Conservation (phyloP, 2,113 vertebrate genomes). For the Perca fluviatilis region DNA sequence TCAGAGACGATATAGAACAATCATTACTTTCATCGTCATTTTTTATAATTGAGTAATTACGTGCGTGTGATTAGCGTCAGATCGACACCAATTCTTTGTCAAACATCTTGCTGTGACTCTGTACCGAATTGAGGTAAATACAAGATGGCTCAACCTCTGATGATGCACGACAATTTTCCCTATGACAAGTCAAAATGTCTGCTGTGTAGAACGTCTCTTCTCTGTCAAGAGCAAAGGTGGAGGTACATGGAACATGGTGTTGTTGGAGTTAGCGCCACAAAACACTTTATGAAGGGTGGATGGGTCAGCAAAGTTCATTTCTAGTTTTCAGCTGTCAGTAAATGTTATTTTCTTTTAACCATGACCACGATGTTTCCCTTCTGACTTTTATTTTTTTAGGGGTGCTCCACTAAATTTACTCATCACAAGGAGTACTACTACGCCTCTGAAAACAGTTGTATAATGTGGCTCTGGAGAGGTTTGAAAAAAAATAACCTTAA, state of each 20-base stretch:
- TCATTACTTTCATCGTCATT: conserved; percentile 4
- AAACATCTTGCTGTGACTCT: neutral
- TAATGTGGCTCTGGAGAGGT: neutral
- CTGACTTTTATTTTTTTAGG: too few relatives aligned
- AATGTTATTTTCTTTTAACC: neutral
- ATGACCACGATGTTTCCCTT: neutral
- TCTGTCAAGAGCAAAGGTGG: neutral
- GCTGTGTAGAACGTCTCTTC: too few relatives aligned
- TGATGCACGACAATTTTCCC: neutral
- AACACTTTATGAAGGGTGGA: neutral
- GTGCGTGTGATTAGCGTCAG: neutral
- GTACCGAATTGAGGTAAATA: neutral
- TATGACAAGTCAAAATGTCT: neutral
- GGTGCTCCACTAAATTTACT: neutral
- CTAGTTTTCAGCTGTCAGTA: neutral
- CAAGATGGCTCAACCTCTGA: neutral
- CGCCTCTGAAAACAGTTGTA: neutral
- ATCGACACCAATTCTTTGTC: neutral
- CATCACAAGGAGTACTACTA: neutral
- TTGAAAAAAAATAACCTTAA: neutral
- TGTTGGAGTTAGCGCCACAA: neutral
- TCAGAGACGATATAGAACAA: conserved; percentile 5
- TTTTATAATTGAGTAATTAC: conserved; percentile 4
- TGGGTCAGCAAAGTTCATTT: neutral
- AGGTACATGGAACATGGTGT: neutral